Evolutionary conservation across 2,113 vertebrate species (phyloP).

Genomic region (Andinoacara biseriatus): DNA sequence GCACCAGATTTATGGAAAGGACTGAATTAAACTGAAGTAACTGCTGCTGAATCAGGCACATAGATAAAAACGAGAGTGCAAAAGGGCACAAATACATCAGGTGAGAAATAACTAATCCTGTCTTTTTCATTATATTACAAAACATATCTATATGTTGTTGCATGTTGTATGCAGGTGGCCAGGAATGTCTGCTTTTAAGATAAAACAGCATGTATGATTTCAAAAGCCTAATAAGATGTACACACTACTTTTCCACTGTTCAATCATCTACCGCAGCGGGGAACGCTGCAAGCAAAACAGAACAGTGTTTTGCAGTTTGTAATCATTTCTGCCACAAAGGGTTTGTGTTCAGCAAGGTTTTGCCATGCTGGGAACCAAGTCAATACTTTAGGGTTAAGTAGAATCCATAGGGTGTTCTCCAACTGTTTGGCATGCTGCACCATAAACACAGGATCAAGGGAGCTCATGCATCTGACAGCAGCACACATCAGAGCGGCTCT

Average conservation of each 20-base stretch:
- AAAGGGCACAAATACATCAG: constrained; percentile 14
- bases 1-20: background rate
- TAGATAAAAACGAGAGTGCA: background rate
- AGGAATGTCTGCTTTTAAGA: constrained; percentile 18
- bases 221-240: constrained; percentile 20
- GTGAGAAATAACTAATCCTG: background rate
- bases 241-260: constrained; percentile 11
- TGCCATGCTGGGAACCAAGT: constrained; percentile 29
- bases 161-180: background rate
- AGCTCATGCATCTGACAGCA: constrained; percentile 44
- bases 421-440: constrained; percentile 42
- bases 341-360: constrained; percentile 29
- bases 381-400: constrained; percentile 37
- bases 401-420: constrained; percentile 53
- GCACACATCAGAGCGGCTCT: constrained; percentile 47
- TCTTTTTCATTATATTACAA: constrained; percentile 5
- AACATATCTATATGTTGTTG: background rate
- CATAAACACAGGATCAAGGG: constrained; percentile 49
- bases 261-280: constrained; percentile 27
- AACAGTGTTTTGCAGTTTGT: constrained; percentile 31
- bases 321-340: constrained; percentile 34
- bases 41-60: constrained; percentile 3
- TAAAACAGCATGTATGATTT: constrained; percentile 11
- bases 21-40: background rate
- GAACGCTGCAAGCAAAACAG: constrained; percentile 36